Evolutionary conservation across 2,888 invertebrate genomes (phyloP).

Genomic region (Mellilla xanthometata): DNA sequence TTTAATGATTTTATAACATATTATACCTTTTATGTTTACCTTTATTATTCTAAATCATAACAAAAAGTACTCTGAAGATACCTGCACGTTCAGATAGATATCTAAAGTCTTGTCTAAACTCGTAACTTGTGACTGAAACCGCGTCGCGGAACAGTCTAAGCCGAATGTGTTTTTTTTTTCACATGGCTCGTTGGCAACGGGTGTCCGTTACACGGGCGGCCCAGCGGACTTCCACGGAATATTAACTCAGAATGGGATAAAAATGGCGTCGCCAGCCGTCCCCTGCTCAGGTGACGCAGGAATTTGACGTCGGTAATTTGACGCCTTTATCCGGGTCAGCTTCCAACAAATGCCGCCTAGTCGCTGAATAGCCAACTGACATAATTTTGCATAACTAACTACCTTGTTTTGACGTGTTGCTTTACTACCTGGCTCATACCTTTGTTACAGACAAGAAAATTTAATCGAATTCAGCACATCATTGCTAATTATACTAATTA

Average conservation of each 20-base stretch:
- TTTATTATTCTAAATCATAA: too few species aligned
- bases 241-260: conserved; percentile 74
- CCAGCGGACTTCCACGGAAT: conserved; percentile 68
- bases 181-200: conserved; percentile 49
- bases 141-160: conserved; percentile 17
- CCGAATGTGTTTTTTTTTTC: conserved; percentile 23
- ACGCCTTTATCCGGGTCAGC: conserved; percentile 73
- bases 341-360: conserved; percentile 59
- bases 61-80: too few species aligned
- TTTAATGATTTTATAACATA: too few species aligned
- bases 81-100: too few species aligned
- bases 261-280: conserved; percentile 60
- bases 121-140: conserved; percentile 3
- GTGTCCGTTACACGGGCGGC: conserved; percentile 66
- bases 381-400: conserved; percentile 54
- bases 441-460: too few species aligned
- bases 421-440: too few species aligned
- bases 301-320: conserved; percentile 75
- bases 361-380: conserved; percentile 47
- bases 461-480: too few species aligned
- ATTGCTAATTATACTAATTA: too few species aligned
- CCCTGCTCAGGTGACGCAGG: conserved; percentile 70
- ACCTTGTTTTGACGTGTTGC: too few species aligned
- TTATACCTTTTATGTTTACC: too few species aligned
- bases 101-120: background rate